Conservation (phyloP, 2,888 invertebrate species). For the Drymonia ruficornis region DNA sequence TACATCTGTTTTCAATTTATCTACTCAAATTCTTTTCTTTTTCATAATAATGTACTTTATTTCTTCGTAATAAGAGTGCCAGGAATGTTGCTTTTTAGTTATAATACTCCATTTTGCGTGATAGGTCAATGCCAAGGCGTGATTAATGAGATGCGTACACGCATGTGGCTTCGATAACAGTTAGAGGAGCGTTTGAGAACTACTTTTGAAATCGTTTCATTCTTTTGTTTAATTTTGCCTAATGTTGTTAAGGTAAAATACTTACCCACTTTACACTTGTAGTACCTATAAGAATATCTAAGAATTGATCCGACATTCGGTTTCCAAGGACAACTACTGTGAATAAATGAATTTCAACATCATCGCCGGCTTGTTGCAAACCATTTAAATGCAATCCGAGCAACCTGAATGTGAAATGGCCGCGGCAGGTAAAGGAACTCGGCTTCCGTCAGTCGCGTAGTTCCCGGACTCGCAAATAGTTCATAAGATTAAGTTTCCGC, state of each 20-base stretch:
- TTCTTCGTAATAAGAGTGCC: slow-evolving; percentile 24
- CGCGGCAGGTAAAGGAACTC: slow-evolving; percentile 45
- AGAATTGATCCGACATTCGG: too few relatives aligned
- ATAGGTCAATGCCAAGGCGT: slow-evolving; percentile 55
- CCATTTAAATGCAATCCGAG: slow-evolving; percentile 19
- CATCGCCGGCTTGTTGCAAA: neutral
- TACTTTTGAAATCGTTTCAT: neutral
- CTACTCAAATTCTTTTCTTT: slow-evolving; percentile 23
- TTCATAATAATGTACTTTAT: slow-evolving; percentile 23
- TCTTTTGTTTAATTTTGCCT: neutral
- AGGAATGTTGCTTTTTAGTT: slow-evolving; percentile 29
- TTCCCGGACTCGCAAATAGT: slow-evolving; percentile 61
- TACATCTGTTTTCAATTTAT: slow-evolving; percentile 47
- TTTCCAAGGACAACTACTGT: too few relatives aligned
- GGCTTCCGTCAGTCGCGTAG: slow-evolving; percentile 49
- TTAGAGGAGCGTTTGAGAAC: neutral
- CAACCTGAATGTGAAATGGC: slow-evolving; percentile 27
- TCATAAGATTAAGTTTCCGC: slow-evolving; percentile 62
- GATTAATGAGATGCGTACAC: slow-evolving; percentile 36
- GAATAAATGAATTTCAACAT: slow-evolving; percentile 19
- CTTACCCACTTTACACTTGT: too few relatives aligned
- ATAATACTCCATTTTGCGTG: slow-evolving; percentile 39
- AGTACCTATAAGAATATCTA: too few relatives aligned
- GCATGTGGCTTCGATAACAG: slow-evolving; percentile 20
- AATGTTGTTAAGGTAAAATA: too few relatives aligned